Evolutionary conservation across 2,113 vertebrate genomes (phyloP), one percentile per base, ranked within the genome.

Genomic region (Psittacula cyanocephala): DNA sequence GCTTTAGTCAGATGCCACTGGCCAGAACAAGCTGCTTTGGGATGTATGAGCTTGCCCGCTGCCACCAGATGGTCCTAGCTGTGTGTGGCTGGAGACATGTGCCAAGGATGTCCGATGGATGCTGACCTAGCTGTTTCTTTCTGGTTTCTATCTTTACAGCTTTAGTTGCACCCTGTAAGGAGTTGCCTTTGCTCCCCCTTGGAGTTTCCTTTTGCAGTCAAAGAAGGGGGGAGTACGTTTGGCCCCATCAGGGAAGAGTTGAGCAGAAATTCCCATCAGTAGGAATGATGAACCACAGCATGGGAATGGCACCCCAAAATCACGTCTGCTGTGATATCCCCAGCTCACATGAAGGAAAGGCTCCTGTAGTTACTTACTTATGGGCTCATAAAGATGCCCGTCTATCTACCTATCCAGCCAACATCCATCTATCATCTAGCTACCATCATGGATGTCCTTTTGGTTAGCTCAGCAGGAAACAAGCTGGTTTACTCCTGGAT

Each of bases 281-380:
- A 35, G 55, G 39, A 31, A 22, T 27, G 44, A 39, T 44, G 89
- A 79, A 44, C 46, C 15, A 31, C 46, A 68, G 24, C 17, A 24
- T 15, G 23, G 47, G 28, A 33, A 31, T 37, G 28, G 43, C 22
- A 60, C 13, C 28, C 13, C 39, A 17, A 39, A 50, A 43, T 39
- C 53, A 17, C 0, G 7, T 35, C 4, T 49, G 9, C 8, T 0
- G 1, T 24, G 25, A 37, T 20, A n/a, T 28, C 27, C 35, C 15
- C n/a, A 49, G 57, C 46, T 77, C 23, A 22, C 17, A 3, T 8
- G 37, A 68, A 63, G 24, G 57, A 39, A 35, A n/a, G 37, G 8
- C 13, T 68, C 13, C 47, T 28, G 20, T 16, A 33, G 10, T 9
- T 23, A 16, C 16, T 37, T 71, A 35, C 53, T 13, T 13, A 13